phyloP scores from a whole-genome alignment of 2,888 invertebrate species.

The Sarcophaga variegata region DNA sequence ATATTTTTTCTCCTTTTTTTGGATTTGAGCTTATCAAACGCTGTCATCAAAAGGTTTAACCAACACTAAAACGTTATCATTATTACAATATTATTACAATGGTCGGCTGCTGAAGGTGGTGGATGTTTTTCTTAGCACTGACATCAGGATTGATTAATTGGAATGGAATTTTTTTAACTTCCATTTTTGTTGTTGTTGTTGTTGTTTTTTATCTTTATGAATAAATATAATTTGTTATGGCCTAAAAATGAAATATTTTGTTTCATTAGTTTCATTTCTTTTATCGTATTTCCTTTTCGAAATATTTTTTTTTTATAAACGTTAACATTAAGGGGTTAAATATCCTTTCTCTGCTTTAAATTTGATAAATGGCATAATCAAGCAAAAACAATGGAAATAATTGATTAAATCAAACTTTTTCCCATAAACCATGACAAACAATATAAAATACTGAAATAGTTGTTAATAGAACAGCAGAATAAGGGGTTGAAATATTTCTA shows the following conservation, averaged over 20 bases:
- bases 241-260: constrained; percentile 37
- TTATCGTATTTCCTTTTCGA: no score
- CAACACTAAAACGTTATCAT: constrained; percentile 5
- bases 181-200: not conserved
- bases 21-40: constrained; percentile 39
- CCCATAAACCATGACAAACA: no score
- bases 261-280: constrained; percentile 35
- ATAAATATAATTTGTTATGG: constrained; percentile 45
- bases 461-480: no score
- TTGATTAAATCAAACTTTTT: constrained; percentile 14
- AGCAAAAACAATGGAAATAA: constrained; percentile 21
- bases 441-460: no score
- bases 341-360: constrained; percentile 1
- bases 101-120: not conserved
- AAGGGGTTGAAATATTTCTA: no score
- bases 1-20: not conserved
- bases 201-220: not conserved
- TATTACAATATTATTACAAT: no score
- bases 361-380: constrained; percentile 11
- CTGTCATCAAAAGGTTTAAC: constrained; percentile 57
- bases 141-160: constrained; percentile 56
- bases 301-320: no score
- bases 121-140: not conserved
- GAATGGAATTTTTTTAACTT: constrained; percentile 6
- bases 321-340: constrained; percentile 19